Percentiles rank a stretch among this genome's conserved stretches.
phyloP scores from a whole-genome alignment of 2,797 vertebrate species.

The Myotis daubentonii region DNA sequence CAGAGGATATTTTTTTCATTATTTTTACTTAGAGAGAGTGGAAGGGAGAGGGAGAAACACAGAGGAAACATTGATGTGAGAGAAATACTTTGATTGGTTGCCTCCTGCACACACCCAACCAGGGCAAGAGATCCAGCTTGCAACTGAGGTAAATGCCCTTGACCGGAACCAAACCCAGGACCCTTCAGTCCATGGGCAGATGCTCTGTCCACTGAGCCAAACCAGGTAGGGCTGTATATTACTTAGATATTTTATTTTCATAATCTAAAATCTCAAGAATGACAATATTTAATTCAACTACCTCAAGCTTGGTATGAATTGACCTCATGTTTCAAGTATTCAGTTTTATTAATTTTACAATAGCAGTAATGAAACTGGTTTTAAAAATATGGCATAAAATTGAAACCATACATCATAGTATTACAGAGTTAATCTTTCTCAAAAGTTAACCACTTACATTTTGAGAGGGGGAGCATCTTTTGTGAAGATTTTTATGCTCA shows the following conservation, averaged over 20 bases:
- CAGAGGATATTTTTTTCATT: no score
- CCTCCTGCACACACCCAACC: no score
- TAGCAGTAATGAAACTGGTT: background rate
- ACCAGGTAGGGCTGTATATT: background rate
- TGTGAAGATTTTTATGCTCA: background rate
- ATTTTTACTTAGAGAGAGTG: no score
- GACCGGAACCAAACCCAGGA: no score
- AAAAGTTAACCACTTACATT: background rate
- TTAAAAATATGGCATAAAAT: background rate
- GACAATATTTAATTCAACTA: background rate
- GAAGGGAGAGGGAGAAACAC: no score
- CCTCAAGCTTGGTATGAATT: background rate
- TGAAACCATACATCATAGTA: background rate
- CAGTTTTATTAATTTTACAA: background rate
- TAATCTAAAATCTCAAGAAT: background rate
- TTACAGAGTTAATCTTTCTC: background rate
- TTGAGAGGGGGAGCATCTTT: no score
- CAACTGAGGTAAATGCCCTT: no score
- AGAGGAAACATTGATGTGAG: no score
- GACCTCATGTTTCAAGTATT: background rate
- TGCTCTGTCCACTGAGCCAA: no score
- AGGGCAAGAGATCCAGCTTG: no score
- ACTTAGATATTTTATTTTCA: background rate
- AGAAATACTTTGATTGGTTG: no score
- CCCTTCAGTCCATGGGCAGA: no score